Evolutionary conservation across 2,888 invertebrate species (phyloP).

Genomic region (Melitaea athalia): DNA sequence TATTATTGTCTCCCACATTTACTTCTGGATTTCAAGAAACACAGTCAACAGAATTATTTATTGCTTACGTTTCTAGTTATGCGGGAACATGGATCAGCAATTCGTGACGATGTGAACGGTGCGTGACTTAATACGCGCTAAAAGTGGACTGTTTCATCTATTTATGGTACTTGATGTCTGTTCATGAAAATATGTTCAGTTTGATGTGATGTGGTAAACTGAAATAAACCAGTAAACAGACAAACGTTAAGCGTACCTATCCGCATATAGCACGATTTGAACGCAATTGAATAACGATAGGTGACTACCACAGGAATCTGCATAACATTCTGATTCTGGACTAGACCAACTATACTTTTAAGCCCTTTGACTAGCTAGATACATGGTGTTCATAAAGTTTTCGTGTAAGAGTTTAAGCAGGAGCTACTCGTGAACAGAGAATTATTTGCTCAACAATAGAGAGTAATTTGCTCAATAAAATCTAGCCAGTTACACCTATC

Average conservation of each 20-base stretch:
- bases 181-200: background rate
- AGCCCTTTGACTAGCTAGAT: too few relatives aligned
- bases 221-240: background rate
- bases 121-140: constrained; percentile 15
- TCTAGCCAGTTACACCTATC: too few relatives aligned
- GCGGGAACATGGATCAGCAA: constrained; percentile 1
- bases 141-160: background rate
- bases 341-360: too few relatives aligned
- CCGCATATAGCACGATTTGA: too few relatives aligned
- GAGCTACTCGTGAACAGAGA: too few relatives aligned
- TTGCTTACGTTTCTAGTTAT: background rate
- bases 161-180: background rate
- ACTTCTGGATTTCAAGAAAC: background rate
- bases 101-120: constrained; percentile 18
- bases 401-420: too few relatives aligned
- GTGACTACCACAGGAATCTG: too few relatives aligned
- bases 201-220: background rate
- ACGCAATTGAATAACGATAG: too few relatives aligned
- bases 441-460: too few relatives aligned
- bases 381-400: too few relatives aligned
- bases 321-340: too few relatives aligned
- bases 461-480: too few relatives aligned
- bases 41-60: background rate
- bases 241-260: background rate
- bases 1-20: background rate